Evolutionary conservation across 2,113 vertebrate species (phyloP).

Genomic region (Microcebus lehilahytsara): DNA sequence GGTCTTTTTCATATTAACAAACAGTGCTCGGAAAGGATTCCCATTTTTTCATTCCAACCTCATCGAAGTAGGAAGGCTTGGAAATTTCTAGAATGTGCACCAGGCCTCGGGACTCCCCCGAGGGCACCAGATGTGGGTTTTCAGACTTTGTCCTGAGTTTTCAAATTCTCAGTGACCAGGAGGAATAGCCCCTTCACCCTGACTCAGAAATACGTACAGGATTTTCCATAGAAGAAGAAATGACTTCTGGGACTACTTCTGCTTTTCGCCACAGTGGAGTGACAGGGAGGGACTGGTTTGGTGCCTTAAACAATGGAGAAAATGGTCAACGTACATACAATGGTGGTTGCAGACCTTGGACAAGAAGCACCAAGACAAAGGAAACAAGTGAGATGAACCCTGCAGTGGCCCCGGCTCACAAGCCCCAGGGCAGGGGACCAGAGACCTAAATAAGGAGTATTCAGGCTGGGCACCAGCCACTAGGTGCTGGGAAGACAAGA

Average conservation of each 20-base stretch:
- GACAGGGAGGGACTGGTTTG: background rate
- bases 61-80: conserved; percentile 24
- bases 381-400: background rate
- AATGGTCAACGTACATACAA: background rate
- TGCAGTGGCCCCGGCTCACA: background rate
- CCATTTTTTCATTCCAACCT: conserved; percentile 24
- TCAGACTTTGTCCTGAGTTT: background rate
- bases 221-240: background rate
- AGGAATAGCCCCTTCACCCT: background rate
- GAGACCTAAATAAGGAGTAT: no score
- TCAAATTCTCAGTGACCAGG: background rate
- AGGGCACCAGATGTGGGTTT: background rate
- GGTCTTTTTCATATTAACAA: conserved; percentile 76
- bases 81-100: background rate
- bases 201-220: background rate
- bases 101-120: background rate
- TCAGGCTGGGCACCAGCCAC: background rate
- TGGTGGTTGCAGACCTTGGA: background rate
- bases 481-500: background rate
- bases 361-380: background rate
- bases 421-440: background rate
- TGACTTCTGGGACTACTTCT: accelerated
- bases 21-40: conserved; percentile 58
- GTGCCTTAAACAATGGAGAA: background rate
- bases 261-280: background rate